Evolutionary conservation across 2,888 invertebrate genomes (phyloP).

Genomic region (Aphrophora alni): DNA sequence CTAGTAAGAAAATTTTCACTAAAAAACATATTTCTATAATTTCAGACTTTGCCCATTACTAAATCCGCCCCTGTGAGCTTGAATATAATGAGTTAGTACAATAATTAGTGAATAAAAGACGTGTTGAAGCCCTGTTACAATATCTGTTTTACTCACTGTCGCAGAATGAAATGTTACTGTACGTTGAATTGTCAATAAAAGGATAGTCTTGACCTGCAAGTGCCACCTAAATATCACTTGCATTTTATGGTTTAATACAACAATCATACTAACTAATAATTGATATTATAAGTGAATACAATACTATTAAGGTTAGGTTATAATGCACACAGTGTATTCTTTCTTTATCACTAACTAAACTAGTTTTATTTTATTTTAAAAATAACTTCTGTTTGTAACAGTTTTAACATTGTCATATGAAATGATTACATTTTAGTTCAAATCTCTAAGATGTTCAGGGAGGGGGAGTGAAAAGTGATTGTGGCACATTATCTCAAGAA

Average conservation of each 20-base stretch:
- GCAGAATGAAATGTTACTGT: not conserved
- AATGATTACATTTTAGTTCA: too few species aligned
- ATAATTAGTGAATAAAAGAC: not conserved
- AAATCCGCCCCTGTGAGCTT: not conserved
- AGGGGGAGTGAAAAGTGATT: too few species aligned
- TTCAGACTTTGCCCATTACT: not conserved
- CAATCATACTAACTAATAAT: not conserved
- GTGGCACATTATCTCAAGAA: too few species aligned
- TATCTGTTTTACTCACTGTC: conserved; percentile 24
- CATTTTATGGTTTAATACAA: conserved; percentile 16
- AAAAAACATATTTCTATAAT: too few species aligned
- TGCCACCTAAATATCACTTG: conserved; percentile 15
- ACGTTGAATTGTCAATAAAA: conserved; percentile 22
- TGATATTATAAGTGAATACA: not conserved
- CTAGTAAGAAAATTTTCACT: too few species aligned
- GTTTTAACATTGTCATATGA: too few species aligned
- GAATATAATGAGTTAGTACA: not conserved
- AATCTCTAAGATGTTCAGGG: too few species aligned
- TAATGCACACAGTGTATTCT: not conserved
- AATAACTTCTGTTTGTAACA: too few species aligned
- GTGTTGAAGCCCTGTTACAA: conserved; percentile 12
- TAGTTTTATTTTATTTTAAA: too few species aligned
- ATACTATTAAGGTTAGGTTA: not conserved
- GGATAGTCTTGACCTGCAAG: conserved; percentile 22
- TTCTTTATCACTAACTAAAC: too few species aligned